Percentiles rank a stretch among this genome's conserved stretches.
These are phyloP conservation scores for Drosophila crucigera DNA, from an alignment of 2,888 invertebrate species.

Conservation along the genomic window DNA sequence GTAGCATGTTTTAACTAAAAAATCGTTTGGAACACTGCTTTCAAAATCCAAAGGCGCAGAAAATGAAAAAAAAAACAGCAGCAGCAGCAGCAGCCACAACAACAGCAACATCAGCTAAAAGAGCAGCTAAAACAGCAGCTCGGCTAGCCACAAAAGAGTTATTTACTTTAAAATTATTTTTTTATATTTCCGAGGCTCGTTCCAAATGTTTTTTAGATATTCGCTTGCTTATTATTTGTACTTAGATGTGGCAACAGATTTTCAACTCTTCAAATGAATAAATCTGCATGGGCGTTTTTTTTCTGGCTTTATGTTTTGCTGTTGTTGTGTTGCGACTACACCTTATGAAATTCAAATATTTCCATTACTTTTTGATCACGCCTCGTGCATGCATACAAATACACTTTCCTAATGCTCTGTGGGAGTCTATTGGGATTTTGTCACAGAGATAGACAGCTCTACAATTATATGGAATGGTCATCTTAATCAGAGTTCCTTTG, in stretches of 20 bases:
- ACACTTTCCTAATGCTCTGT: conserved; percentile 14
- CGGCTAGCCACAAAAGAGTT: conserved; percentile 61
- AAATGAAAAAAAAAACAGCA: conserved; percentile 44
- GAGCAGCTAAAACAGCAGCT: conserved; percentile 59
- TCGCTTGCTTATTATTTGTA: conserved; percentile 16
- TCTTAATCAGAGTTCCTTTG: neutral
- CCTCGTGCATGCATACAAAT: conserved; percentile 39
- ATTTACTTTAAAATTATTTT: conserved; percentile 60
- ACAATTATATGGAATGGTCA: neutral
- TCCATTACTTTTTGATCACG: conserved; percentile 33
- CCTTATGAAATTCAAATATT: conserved; percentile 11
- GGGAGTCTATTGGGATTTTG: neutral
- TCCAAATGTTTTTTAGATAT: conserved; percentile 37
- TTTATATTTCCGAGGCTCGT: conserved; percentile 53
- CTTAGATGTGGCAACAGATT: conserved; percentile 25
- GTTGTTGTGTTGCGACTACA: neutral
- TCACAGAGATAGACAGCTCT: neutral
- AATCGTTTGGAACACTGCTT: conserved; percentile 73
- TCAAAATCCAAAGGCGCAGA: conserved; percentile 75
- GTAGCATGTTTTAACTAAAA: conserved; percentile 75
- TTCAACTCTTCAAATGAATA: conserved; percentile 3
- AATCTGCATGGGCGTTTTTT: conserved; percentile 2
- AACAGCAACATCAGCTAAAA: conserved; percentile 27
- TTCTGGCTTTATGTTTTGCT: neutral
- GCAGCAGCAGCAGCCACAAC: neutral